Evolutionary conservation across 1,140 invertebrate genomes (phyloP), one percentile per base, ranked within the genome.

Genomic region (Steinernema feltiae): DNA sequence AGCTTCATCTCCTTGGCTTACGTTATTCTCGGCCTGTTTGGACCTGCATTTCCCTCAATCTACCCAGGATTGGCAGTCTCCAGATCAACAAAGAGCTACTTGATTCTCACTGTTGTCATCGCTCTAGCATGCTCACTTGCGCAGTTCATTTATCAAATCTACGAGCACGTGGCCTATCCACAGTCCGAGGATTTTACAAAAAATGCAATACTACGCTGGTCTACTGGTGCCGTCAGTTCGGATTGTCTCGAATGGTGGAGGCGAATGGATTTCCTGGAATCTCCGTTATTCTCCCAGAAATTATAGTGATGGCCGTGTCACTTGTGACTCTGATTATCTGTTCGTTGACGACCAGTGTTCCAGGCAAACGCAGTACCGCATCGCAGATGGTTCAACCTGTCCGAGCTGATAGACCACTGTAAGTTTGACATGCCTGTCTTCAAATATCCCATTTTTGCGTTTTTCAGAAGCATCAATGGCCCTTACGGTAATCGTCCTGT

Each of bases 1-100:
- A 75, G 82, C 32, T 76, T 83, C 29, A 18, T 84, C 30, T 85
- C 83, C 18, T 48, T 83, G 32, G 72, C 76, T 17, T 84, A 85
- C 70, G 75, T 82, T 12, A 24, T 85, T 15, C 30, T 85, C 15
- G 82, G 77, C 15, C 73, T 84, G 21, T 30, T 84, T 32, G 74
- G 77, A 73, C 78, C 81, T 15, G 32, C 76, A 24, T 77, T 84
- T 17, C 82, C 82, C 1, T 82, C 77, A 27, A 63, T 79, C 27
- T 41, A 74, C 24, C 24, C 29, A 0, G 18, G 18, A 30, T 53
- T 70, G 3, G 30, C 78, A 15, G 27, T 72, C 71, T 72, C 69
- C 18, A 71, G 30, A 74, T 30, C 70, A 30, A 78, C 80, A 48
- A 75, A 72, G 32, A 27, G 69, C 17, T 84, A 80, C 69, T 32